These are phyloP conservation scores for Mylabris sibirica DNA, from an alignment of 2,888 invertebrate genomes.

Conservation along the genomic window DNA sequence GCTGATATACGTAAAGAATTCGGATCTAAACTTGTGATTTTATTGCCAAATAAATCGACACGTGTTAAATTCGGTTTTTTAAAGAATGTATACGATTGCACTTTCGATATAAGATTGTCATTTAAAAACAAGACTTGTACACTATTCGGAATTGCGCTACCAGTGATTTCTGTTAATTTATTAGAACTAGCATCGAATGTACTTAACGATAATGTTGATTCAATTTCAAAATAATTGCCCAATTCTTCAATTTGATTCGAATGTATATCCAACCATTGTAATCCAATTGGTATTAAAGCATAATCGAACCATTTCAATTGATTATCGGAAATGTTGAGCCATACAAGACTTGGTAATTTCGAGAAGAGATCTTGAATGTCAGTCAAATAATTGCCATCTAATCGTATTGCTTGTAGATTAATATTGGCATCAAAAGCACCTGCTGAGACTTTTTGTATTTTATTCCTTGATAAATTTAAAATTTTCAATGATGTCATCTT, in stretches of 20 bases:
- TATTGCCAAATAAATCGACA: slow-evolving; percentile 83
- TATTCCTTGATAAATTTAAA: slow-evolving; percentile 83
- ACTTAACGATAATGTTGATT: slow-evolving; percentile 78
- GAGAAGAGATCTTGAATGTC: slow-evolving; percentile 82
- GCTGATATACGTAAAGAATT: slow-evolving; percentile 79
- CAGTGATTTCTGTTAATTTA: slow-evolving; percentile 80
- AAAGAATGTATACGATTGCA: slow-evolving; percentile 87
- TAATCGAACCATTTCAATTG: slow-evolving; percentile 85
- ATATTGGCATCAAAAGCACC: slow-evolving; percentile 80
- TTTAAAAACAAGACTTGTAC: slow-evolving; percentile 80
- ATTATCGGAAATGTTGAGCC: slow-evolving; percentile 88
- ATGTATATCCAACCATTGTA: slow-evolving; percentile 87
- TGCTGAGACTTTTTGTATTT: slow-evolving; percentile 79
- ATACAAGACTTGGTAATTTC: slow-evolving; percentile 81
- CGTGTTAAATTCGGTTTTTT: slow-evolving; percentile 84
- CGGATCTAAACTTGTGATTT: slow-evolving; percentile 77
- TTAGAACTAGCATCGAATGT: slow-evolving; percentile 86
- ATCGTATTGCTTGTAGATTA: slow-evolving; percentile 79
- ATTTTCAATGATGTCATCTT: slow-evolving; percentile 81
- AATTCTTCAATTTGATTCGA: slow-evolving; percentile 83
- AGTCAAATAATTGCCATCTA: slow-evolving; percentile 82
- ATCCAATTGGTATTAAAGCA: slow-evolving; percentile 81
- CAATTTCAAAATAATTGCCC: slow-evolving; percentile 85
- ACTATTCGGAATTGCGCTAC: slow-evolving; percentile 83
- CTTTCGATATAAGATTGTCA: slow-evolving; percentile 82